Conservation (phyloP, 92 coral and sea anemone genomes). For the Isaurus tuberculatus region DNA sequence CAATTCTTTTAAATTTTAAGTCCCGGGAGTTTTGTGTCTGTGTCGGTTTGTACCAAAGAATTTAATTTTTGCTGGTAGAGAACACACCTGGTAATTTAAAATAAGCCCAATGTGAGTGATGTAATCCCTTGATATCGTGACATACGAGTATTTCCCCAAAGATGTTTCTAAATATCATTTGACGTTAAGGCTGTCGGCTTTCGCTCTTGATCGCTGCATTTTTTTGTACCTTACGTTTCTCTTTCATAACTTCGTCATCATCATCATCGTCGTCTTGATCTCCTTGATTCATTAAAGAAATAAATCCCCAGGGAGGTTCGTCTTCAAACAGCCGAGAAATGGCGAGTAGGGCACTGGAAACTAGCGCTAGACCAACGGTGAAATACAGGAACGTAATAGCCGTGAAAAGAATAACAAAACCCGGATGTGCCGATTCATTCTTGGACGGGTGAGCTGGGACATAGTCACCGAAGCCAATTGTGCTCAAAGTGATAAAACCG, state of each 20-base stretch:
- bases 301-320: constrained; percentile 98
- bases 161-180: too few species aligned
- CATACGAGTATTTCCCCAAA: neutral
- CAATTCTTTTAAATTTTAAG: neutral
- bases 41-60: neutral
- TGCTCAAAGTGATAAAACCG: constrained; percentile 94
- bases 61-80: neutral
- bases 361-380: constrained; percentile 97
- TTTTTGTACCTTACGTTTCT: constrained; percentile 64
- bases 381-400: constrained; percentile 93
- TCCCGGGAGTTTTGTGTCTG: neutral
- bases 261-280: constrained; percentile 78
- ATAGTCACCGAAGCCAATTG: constrained; percentile 98
- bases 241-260: constrained; percentile 69
- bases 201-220: constrained; percentile 41
- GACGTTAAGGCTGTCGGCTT: constrained; percentile 33
- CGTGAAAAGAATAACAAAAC: constrained; percentile 93
- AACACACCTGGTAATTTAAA: constrained; percentile 23
- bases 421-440: constrained; percentile 80
- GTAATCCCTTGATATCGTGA: neutral
- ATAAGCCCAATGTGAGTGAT: constrained; percentile 20
- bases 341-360: constrained; percentile 97
- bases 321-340: constrained; percentile 96
- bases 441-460: constrained; percentile 94
- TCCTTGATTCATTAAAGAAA: constrained; percentile 74